Conservation (phyloP, 2,113 vertebrate species). For the Condylura cristata region DNA sequence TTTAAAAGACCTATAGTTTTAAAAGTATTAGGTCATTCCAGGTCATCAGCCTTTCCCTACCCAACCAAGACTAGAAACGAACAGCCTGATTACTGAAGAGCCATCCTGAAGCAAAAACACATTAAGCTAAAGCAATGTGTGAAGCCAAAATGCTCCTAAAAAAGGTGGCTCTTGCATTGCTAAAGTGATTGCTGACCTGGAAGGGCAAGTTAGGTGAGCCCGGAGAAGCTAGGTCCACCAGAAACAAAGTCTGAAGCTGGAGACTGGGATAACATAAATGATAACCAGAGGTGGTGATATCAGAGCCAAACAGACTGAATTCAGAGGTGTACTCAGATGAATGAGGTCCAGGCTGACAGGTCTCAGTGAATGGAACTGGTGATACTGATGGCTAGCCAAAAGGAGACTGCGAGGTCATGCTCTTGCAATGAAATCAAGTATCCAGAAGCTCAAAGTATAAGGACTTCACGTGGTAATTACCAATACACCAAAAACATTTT, state of each 20-base stretch:
- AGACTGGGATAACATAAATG: neutral
- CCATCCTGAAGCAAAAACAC: neutral
- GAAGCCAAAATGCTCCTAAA: neutral
- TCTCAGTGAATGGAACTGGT: neutral
- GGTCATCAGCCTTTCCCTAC: neutral
- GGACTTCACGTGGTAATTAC: slow-evolving; percentile 58
- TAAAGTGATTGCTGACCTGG: neutral
- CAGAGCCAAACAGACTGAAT: neutral
- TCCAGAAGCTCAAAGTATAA: neutral
- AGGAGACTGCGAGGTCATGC: neutral
- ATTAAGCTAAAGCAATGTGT: neutral
- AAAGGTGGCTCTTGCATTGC: neutral
- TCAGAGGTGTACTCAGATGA: neutral
- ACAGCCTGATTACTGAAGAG: neutral
- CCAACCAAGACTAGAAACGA: neutral
- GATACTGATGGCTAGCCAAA: neutral
- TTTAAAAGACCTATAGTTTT: neutral
- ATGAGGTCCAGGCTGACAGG: neutral
- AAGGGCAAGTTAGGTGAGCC: too few species aligned
- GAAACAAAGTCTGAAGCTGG: neutral
- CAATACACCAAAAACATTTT: slow-evolving; percentile 21
- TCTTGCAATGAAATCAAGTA: neutral
- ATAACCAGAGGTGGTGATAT: rapidly evolving
- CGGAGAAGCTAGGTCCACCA: neutral
- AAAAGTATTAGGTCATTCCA: neutral